Conservation (phyloP, 2,888 invertebrate genomes). For the Thyatira batis region DNA sequence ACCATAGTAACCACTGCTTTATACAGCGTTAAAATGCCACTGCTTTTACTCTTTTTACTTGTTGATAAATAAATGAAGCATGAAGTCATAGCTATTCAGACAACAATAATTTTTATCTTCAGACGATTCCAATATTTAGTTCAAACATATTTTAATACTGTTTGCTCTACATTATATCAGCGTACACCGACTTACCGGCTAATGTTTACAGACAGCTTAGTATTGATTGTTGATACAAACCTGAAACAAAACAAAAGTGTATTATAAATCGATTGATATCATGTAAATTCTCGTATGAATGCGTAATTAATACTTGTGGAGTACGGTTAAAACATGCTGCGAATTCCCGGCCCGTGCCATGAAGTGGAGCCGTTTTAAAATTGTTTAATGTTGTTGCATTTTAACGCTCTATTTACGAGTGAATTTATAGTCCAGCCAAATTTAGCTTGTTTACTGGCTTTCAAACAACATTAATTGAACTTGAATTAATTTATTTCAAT, state of each 20-base stretch:
- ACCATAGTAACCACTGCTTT: slow-evolving; percentile 29
- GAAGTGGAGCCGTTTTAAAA: background rate
- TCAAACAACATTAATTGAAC: background rate
- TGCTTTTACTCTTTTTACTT: background rate
- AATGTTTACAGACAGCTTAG: background rate
- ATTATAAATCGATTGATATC: background rate
- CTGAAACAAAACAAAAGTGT: slow-evolving; percentile 1
- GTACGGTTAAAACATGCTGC: background rate
- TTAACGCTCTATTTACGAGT: background rate
- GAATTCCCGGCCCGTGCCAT: background rate
- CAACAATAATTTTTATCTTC: no score
- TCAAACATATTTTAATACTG: background rate
- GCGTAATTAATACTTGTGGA: background rate
- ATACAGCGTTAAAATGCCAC: slow-evolving; percentile 11
- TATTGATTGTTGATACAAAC: background rate
- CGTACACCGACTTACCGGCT: background rate
- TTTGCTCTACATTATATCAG: no score
- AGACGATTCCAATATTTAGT: background rate
- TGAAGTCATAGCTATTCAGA: no score
- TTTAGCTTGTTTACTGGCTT: background rate
- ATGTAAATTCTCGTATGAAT: background rate
- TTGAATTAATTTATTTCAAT: no score
- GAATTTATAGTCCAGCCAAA: background rate
- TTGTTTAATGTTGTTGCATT: background rate
- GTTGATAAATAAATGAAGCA: background rate